Evolutionary conservation across 1,140 invertebrate species (phyloP), one percentile per base, ranked within the genome.

Genomic region (Macrostomum lignano): DNA sequence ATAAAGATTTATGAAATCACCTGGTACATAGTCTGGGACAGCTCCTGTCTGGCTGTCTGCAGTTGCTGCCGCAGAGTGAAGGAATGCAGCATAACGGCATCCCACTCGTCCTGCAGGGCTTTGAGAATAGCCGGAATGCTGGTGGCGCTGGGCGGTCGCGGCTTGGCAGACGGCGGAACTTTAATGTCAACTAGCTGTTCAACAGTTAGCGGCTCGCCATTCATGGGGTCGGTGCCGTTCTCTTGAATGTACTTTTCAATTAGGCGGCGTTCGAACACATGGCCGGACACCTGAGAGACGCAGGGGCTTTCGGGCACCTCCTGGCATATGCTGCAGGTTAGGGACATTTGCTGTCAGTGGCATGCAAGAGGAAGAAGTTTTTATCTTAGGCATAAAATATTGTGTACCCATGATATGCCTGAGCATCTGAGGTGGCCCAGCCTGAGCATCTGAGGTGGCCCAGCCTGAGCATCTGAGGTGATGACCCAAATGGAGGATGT

Each of bases 41-140:
- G 47, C 38, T 64, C 61, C 63, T 91, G 79, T 41, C 86, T 64
- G 21, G 84, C 82, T 19, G 84, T 91, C 59, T 94, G 84, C 25
- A 98, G 56, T 50, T 98, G 88, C 47, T 96, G 84, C 34, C 84
- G 62, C 40, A 93, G 68, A 25, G 82, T 91, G 47, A 93, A 98
- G 45, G 75, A 65, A 49, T 96, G 79, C 36, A 98, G 59, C 86
- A 96, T 96, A 9, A 88, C 70, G 2, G 91, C 81, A 67, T 98
- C 86, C 57, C 58, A 37, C 2, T 24, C 13, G 15, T 21, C 24
- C 61, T 96, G 91, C 40, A 98, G 65, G 29, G 73, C 72, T 62
- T 96, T 96, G 25, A 96, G 60, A 40, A 91, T 84, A 1, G 82
- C 82, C 29, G 91, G 91, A 48, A 98, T 94, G 40, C 82, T 93